phyloP scores from a whole-genome alignment of 64 coral and sea anemone genomes.

The Porites australiensis region DNA sequence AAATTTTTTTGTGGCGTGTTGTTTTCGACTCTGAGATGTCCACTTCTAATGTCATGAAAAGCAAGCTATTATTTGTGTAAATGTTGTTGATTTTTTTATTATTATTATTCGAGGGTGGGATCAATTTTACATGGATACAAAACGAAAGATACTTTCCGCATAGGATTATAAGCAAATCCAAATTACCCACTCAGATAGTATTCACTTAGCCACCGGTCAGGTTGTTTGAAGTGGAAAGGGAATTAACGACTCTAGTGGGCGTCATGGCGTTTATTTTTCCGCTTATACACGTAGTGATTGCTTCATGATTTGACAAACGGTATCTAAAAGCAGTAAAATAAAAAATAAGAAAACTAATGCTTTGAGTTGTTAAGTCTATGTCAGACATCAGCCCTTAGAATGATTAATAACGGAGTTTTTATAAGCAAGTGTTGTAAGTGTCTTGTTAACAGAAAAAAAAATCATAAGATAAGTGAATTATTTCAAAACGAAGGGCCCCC shows the following conservation, averaged over 20 bases:
- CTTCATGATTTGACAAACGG: neutral
- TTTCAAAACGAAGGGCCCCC: neutral
- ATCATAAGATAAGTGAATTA: neutral
- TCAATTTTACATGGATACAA: neutral
- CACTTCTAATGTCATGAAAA: neutral
- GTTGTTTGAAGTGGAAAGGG: slow-evolving; percentile 44
- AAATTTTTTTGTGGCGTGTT: slow-evolving; percentile 37
- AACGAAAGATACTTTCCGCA: slow-evolving; percentile 37
- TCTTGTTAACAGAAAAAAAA: neutral
- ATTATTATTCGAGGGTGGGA: too few relatives aligned
- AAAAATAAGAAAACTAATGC: neutral
- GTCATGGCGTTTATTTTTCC: slow-evolving; percentile 33
- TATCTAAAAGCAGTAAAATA: neutral
- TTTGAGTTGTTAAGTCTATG: neutral
- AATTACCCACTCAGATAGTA: slow-evolving; percentile 37
- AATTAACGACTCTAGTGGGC: slow-evolving; percentile 49
- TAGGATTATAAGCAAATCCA: slow-evolving; percentile 33
- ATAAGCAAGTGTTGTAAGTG: neutral
- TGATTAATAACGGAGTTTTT: neutral
- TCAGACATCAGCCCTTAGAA: neutral
- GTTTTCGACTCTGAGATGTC: slow-evolving; percentile 21
- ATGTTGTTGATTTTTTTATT: too few relatives aligned
- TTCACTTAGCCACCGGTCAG: slow-evolving; percentile 19
- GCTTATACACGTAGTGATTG: slow-evolving; percentile 6
- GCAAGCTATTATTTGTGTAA: neutral